Percentiles rank a stretch among this genome's conserved stretches.
Evolutionary conservation across 2,113 vertebrate species (phyloP).

Genomic region (Spilogale gracilis): DNA sequence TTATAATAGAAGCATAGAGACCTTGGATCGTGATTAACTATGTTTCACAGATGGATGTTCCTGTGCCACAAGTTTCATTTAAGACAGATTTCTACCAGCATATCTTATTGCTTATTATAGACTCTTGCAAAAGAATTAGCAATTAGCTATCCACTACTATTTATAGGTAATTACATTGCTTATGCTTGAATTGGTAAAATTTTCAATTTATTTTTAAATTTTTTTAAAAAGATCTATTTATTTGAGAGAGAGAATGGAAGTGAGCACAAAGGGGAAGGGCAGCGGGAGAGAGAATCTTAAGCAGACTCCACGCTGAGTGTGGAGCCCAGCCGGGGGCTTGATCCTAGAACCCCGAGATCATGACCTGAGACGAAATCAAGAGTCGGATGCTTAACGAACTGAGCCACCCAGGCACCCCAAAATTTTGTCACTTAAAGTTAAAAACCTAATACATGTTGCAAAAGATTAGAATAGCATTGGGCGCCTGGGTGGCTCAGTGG

Average conservation of each 20-base stretch:
- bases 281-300: not conserved
- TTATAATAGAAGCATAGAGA: slow-evolving; percentile 41
- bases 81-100: not conserved
- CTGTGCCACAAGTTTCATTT: not conserved
- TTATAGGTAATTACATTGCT: slow-evolving; percentile 44
- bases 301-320: not conserved
- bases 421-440: slow-evolving; percentile 64
- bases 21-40: not conserved
- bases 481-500: too few species aligned
- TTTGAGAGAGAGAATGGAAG: not conserved
- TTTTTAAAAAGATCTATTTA: not conserved
- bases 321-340: not conserved
- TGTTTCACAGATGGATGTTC: slow-evolving; percentile 8
- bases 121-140: not conserved
- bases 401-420: not conserved
- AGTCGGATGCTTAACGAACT: not conserved
- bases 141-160: slow-evolving; percentile 40
- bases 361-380: not conserved
- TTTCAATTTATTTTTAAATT: slow-evolving; percentile 38
- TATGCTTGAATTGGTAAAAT: slow-evolving; percentile 29
- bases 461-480: slow-evolving; percentile 47
- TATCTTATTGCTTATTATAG: slow-evolving; percentile 41
- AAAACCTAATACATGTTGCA: slow-evolving; percentile 45
- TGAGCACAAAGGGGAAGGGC: not conserved
- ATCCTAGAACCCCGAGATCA: not conserved